A percentile compares a stretch with the other conserved stretches of the same genome.
Conservation (phyloP, 2,113 vertebrate species). For the Salvelinus sp. region DNA sequence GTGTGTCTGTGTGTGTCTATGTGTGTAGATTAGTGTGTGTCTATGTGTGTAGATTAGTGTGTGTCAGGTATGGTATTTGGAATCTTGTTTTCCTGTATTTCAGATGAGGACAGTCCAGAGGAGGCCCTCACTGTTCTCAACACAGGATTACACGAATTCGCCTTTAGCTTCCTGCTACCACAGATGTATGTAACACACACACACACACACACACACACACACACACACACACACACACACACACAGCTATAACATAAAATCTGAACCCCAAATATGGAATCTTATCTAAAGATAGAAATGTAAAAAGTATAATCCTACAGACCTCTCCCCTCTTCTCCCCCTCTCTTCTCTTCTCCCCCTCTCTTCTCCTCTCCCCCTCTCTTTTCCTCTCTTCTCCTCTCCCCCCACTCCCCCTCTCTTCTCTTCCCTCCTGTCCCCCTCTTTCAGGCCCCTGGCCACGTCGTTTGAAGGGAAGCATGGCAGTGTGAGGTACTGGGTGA, state of each 20-base stretch:
- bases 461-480: constrained; percentile 99
- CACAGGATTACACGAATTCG: constrained; percentile 94
- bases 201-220: no score
- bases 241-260: not conserved
- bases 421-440: not conserved
- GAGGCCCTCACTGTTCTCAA: constrained; percentile 89
- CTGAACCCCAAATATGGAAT: not conserved
- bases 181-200: constrained; percentile 86
- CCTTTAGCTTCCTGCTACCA: constrained; percentile 97
- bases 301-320: not conserved
- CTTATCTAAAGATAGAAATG: not conserved
- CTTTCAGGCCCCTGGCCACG: constrained; percentile 93
- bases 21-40: constrained; percentile 1
- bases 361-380: not conserved
- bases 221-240: not conserved
- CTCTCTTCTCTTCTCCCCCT: not conserved
- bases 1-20: no score
- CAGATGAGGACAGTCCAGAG: constrained; percentile 92
- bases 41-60: constrained; percentile 13
- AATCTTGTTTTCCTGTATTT: constrained; percentile 61
- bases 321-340: no score
- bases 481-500: constrained; percentile 98
- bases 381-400: no score
- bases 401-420: no score
- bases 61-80: constrained; percentile 61